Percentiles rank a stretch among this genome's conserved stretches.
These are phyloP conservation scores for Dendrocincla fuliginosa DNA, from an alignment of 2,797 vertebrate species.

Conservation along the genomic window DNA sequence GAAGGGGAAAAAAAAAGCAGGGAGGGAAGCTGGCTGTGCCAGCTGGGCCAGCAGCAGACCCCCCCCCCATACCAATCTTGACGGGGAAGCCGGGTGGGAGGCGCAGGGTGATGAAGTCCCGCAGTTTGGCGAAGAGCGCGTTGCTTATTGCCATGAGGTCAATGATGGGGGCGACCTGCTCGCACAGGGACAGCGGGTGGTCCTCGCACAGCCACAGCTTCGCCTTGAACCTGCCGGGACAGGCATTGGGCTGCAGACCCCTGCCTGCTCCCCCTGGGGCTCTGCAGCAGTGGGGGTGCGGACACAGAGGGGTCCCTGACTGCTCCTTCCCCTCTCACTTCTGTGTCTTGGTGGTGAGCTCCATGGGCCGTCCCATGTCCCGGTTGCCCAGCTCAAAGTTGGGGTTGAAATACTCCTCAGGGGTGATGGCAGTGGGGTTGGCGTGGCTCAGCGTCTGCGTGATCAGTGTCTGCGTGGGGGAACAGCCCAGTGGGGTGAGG, in stretches of 20 bases:
- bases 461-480: constrained; percentile 83
- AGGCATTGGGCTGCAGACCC: background rate
- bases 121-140: constrained; percentile 92
- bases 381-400: constrained; percentile 82
- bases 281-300: rapidly evolving
- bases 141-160: constrained; percentile 99
- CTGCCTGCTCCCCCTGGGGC: rapidly evolving
- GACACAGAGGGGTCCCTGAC: background rate
- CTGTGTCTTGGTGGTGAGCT: constrained; percentile 98
- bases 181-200: constrained; percentile 92
- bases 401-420: constrained; percentile 96
- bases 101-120: constrained; percentile 94
- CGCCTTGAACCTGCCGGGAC: constrained; percentile 89
- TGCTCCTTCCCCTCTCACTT: constrained; percentile 81
- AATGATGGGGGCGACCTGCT: constrained; percentile 96
- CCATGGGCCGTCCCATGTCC: constrained; percentile 93
- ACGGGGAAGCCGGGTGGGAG: constrained; percentile 94
- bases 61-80: constrained; percentile 87
- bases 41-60: background rate
- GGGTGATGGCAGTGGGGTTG: constrained; percentile 91
- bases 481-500: background rate
- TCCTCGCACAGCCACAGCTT: constrained; percentile 97
- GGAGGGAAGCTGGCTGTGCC: background rate
- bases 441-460: constrained; percentile 91
- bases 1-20: background rate